These are phyloP conservation scores for Clunio marinus DNA, from an alignment of 2,888 invertebrate genomes.

Conservation along the genomic window DNA sequence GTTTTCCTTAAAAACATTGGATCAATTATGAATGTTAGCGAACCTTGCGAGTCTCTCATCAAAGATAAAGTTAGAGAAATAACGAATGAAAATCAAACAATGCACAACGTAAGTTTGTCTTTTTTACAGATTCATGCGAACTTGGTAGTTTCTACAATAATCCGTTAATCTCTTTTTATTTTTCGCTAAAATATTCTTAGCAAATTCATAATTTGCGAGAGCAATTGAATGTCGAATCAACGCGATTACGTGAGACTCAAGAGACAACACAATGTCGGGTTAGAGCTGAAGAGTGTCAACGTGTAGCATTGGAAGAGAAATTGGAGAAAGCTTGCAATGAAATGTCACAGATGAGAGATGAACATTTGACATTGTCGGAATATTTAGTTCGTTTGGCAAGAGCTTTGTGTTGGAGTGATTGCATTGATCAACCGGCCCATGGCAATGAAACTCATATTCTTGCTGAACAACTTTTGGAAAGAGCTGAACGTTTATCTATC, in stretches of 20 bases:
- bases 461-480: conserved; percentile 74
- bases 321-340: conserved; percentile 77
- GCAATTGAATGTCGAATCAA: conserved; percentile 66
- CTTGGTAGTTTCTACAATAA: conserved; percentile 30
- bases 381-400: conserved; percentile 79
- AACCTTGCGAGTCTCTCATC: conserved; percentile 71
- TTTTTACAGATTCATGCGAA: not conserved
- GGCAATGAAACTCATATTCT: conserved; percentile 50
- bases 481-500: conserved; percentile 66
- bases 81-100: conserved; percentile 71
- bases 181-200: conserved; percentile 52
- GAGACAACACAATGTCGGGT: conserved; percentile 62
- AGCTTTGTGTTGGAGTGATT: conserved; percentile 59
- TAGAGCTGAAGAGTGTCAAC: conserved; percentile 62
- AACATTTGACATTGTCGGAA: conserved; percentile 51
- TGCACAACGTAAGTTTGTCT: conserved; percentile 65
- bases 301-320: conserved; percentile 66
- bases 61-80: conserved; percentile 76
- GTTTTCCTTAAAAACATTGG: conserved; percentile 49
- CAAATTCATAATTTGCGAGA: conserved; percentile 73
- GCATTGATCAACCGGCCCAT: conserved; percentile 47
- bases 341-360: conserved; percentile 58
- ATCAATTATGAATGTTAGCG: conserved; percentile 60
- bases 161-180: conserved; percentile 37
- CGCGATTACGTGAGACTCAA: conserved; percentile 57